Conservation (phyloP, 2,797 vertebrate genomes). For the Sarcoramphus papa region DNA sequence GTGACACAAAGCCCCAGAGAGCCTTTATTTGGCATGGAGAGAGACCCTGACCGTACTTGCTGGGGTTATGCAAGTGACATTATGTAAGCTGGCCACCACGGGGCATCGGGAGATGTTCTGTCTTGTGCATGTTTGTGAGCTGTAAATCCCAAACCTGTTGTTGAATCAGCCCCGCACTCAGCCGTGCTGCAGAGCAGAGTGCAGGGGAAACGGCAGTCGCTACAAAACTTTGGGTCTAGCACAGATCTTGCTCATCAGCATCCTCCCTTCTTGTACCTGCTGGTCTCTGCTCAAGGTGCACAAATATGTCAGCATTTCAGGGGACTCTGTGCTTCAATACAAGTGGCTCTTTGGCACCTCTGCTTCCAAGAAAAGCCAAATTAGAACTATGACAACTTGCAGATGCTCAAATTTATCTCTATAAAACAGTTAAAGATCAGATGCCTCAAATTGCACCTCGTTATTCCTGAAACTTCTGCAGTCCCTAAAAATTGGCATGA, state of each 20-base stretch:
- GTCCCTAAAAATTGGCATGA: neutral
- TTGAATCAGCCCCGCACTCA: fast-evolving
- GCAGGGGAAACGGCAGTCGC: fast-evolving
- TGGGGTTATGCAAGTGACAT: neutral
- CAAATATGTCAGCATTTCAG: fast-evolving
- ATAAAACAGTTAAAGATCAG: neutral
- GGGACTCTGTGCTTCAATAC: neutral
- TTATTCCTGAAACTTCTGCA: neutral
- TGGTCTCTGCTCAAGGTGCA: neutral
- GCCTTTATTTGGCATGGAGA: neutral
- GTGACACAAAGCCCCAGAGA: neutral
- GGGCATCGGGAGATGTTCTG: neutral
- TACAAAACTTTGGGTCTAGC: fast-evolving
- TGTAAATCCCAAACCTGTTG: neutral
- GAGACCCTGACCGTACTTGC: neutral
- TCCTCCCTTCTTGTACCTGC: neutral
- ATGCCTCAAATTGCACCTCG: neutral
- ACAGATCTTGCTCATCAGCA: neutral
- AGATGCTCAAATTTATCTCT: neutral
- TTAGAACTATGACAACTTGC: neutral
- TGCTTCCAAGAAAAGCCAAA: neutral
- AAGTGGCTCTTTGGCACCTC: neutral
- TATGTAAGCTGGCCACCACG: neutral
- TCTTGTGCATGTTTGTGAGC: neutral
- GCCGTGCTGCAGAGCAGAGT: neutral